phyloP scores from a whole-genome alignment of 2,888 invertebrate species.

The Orthonevra nobilis region DNA sequence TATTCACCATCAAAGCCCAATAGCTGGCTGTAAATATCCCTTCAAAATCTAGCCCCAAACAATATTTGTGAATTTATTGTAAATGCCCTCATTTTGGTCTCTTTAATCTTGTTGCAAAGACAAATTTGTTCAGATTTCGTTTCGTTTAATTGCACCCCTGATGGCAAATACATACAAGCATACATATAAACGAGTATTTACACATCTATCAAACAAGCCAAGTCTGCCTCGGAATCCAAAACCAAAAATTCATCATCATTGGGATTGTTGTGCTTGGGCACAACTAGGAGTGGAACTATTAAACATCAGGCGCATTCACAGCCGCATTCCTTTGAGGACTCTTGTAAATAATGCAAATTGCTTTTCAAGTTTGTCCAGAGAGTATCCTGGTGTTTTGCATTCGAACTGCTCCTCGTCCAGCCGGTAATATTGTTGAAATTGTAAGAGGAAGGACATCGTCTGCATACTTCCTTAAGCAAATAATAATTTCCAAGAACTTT shows the following conservation, averaged over 20 bases:
- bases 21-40: no score
- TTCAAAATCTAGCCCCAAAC: slow-evolving; percentile 21
- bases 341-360: slow-evolving; percentile 68
- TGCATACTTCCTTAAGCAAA: slow-evolving; percentile 67
- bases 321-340: slow-evolving; percentile 57
- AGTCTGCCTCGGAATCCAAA: slow-evolving; percentile 1
- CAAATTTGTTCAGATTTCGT: slow-evolving; percentile 49
- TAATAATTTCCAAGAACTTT: slow-evolving; percentile 69
- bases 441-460: slow-evolving; percentile 66
- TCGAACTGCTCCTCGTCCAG: no score
- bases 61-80: slow-evolving; percentile 46
- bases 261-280: background rate
- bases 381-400: no score
- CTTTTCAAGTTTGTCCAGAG: slow-evolving; percentile 68
- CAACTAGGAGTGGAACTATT: slow-evolving; percentile 13
- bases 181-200: no score
- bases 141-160: slow-evolving; percentile 54
- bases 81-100: slow-evolving; percentile 47
- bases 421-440: slow-evolving; percentile 9
- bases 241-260: slow-evolving; percentile 35
- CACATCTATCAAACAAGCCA: slow-evolving; percentile 13
- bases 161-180: slow-evolving; percentile 27
- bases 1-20: background rate
- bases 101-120: slow-evolving; percentile 28
- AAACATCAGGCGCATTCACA: slow-evolving; percentile 52